Evolutionary conservation across 2,888 invertebrate species (phyloP), one percentile per base, ranked within the genome.

Genomic region (Venusia cambrica): DNA sequence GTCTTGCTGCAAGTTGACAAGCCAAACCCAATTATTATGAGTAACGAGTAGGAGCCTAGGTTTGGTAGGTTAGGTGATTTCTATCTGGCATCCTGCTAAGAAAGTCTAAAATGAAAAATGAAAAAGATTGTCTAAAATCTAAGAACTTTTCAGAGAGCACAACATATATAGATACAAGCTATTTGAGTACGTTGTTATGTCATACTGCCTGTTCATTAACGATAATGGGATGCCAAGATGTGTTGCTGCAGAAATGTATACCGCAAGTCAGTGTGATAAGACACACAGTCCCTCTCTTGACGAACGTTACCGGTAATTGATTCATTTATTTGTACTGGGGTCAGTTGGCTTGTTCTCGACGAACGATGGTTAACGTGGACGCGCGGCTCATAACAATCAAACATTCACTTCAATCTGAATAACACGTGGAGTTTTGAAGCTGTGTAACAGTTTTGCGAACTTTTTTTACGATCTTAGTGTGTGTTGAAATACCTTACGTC

Each of bases 201-300:
- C 44, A 48, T 48, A 45, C 42, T 45, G 45, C 37, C 44, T 34
- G 31, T 40, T 51, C 48, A 50, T 52, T 50, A 47, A 40, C 39
- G 43, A 40, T 36, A 45, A 49, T 35, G 34, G 35, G 44, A 49
- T 51, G 54, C 52, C 54, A 54, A 53, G 45, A 27, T 26, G 41
- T 29, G 20, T 7, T 31, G 46, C 25, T 29, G 6, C 13, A 10
- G 38, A 33, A 54, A 48, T 49, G 25, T 48, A 43, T 29, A 48
- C 48, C 42, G 16, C 36, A 45, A 15, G 13, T 6, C 8, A 5
- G 5, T 18, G 21, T 2, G 24, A 24, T 49, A 52, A 44, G 49
- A 13, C 25, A 30, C 30, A 45, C 2, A 41, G 13, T 52, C 28
- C 28, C 12, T 5, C 24, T 11, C 4, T n/a, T 6, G 16, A 5